These are phyloP conservation scores for Phyllostomus discolor DNA, from an alignment of 2,113 vertebrate genomes.

Conservation along the genomic window DNA sequence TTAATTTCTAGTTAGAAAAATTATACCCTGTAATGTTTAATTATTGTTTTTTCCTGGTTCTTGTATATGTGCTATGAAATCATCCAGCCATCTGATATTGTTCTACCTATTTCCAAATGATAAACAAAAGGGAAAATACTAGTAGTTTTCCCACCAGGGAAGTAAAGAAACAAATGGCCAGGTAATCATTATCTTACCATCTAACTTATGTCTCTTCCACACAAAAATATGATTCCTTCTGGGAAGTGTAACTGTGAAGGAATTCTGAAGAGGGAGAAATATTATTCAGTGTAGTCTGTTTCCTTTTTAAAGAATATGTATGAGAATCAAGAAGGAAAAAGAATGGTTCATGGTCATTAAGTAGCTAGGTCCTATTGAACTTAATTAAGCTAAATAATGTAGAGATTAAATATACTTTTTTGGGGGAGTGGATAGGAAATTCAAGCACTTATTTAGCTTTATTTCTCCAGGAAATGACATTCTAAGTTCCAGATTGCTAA, in stretches of 20 bases:
- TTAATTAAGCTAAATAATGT: not conserved
- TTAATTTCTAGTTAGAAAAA: slow-evolving; percentile 31
- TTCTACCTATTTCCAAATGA: not conserved
- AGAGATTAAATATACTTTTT: not conserved
- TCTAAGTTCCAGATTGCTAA: slow-evolving; percentile 44
- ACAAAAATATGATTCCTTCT: not conserved
- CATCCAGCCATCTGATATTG: not conserved
- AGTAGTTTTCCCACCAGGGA: not conserved
- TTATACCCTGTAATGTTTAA: not conserved
- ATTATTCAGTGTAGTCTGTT: not conserved
- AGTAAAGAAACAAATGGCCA: not conserved
- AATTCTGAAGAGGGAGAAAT: not conserved
- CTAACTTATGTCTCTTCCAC: not conserved
- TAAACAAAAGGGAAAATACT: not conserved
- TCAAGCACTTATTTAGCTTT: not conserved
- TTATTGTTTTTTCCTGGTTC: not conserved
- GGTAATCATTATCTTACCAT: not conserved
- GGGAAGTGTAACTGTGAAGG: not conserved
- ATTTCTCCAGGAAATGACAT: slow-evolving; percentile 29
- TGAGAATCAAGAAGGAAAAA: not conserved
- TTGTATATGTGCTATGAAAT: not conserved
- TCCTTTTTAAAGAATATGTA: not conserved
- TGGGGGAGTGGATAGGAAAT: not conserved
- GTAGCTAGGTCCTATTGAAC: not conserved
- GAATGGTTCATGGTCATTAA: not conserved